A percentile compares a stretch with the other conserved stretches of the same genome.
phyloP scores from a whole-genome alignment of 2,797 vertebrate species.

The Botia almorhae region DNA sequence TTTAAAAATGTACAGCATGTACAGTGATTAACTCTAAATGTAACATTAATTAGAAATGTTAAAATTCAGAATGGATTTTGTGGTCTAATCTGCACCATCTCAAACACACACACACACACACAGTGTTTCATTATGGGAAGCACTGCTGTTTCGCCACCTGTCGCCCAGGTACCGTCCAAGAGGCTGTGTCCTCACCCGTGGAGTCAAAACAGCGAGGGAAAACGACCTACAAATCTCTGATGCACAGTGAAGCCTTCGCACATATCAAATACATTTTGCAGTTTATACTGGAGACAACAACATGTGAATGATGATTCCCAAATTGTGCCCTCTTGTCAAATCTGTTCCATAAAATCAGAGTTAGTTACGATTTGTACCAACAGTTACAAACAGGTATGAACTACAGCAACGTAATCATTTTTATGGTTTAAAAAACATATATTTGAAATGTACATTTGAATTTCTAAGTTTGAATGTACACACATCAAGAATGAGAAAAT shows the following conservation, averaged over 20 bases:
- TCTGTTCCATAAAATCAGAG: background rate
- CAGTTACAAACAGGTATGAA: background rate
- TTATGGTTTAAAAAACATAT: background rate
- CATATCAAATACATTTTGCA: slow-evolving; percentile 48
- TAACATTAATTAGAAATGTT: background rate
- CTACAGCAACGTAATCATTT: background rate
- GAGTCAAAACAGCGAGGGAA: slow-evolving; percentile 64
- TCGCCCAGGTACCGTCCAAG: slow-evolving; percentile 62
- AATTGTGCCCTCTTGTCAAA: background rate
- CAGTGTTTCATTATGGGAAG: slow-evolving; percentile 44
- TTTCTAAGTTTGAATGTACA: background rate
- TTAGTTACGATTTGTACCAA: background rate
- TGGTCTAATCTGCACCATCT: slow-evolving; percentile 1
- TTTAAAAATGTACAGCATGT: background rate
- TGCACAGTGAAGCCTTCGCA: slow-evolving; percentile 30
- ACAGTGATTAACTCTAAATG: background rate
- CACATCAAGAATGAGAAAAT: slow-evolving; percentile 20
- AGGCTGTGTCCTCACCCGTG: slow-evolving; percentile 52
- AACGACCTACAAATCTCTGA: slow-evolving; percentile 47
- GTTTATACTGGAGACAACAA: background rate
- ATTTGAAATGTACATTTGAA: background rate
- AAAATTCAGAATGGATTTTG: background rate
- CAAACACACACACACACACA: slow-evolving; percentile 40
- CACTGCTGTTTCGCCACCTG: slow-evolving; percentile 64
- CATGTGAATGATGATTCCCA: background rate